These are phyloP conservation scores for Saccostrea cuccullata DNA, from an alignment of 1,140 invertebrate genomes.

Conservation along the genomic window DNA sequence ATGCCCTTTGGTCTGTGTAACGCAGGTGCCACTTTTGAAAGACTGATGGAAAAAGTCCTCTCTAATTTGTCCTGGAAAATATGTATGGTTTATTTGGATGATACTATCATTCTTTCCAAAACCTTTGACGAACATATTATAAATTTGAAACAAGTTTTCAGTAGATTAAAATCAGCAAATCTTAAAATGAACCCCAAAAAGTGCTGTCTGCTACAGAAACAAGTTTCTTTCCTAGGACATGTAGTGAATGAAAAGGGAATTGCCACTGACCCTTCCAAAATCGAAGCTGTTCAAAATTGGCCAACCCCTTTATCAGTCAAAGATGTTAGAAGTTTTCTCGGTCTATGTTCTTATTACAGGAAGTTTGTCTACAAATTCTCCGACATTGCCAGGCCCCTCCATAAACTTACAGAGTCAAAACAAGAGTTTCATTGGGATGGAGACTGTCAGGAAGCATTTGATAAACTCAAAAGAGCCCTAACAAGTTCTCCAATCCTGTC, in stretches of 20 bases:
- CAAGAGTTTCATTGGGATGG: constrained; percentile 48
- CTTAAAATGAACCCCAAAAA: constrained; percentile 57
- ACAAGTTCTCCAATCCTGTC: constrained; percentile 59
- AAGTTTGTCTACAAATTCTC: constrained; percentile 74
- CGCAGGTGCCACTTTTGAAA: constrained; percentile 62
- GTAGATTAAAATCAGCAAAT: constrained; percentile 32
- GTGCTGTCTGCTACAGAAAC: constrained; percentile 33
- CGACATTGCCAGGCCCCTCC: constrained; percentile 72
- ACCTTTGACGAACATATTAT: constrained; percentile 49
- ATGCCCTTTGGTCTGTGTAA: constrained; percentile 53
- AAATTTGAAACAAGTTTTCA: constrained; percentile 47
- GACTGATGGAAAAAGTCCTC: constrained; percentile 58
- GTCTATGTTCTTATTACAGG: constrained; percentile 76
- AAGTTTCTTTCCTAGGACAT: constrained; percentile 55
- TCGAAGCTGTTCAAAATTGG: constrained; percentile 45
- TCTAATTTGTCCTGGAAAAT: constrained; percentile 54
- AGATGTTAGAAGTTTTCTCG: constrained; percentile 78
- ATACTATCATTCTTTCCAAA: constrained; percentile 39
- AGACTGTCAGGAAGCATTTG: constrained; percentile 59
- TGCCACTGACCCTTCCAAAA: constrained; percentile 56
- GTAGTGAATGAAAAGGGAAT: constrained; percentile 51
- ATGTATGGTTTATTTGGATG: constrained; percentile 62
- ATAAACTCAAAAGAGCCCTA: constrained; percentile 59
- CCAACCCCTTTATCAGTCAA: constrained; percentile 66
- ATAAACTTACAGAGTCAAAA: constrained; percentile 50